phyloP scores from a whole-genome alignment of 2,113 vertebrate genomes.

The Xyliphius kryptos region DNA sequence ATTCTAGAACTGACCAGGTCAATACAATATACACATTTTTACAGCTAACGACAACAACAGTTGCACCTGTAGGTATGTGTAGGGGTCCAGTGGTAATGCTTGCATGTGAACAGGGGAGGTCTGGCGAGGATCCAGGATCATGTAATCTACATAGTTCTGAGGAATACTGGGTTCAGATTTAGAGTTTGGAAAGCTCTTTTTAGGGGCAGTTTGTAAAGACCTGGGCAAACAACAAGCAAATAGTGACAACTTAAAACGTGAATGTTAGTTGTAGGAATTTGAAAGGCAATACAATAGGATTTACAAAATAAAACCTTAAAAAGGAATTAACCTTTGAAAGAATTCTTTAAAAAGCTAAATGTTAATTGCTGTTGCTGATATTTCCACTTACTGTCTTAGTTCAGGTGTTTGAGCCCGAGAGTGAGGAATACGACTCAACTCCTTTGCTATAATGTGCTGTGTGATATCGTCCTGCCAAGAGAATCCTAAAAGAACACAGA shows the following conservation, averaged over 20 bases:
- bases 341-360: too few relatives aligned
- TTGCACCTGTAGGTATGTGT: conserved; percentile 79
- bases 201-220: conserved; percentile 23
- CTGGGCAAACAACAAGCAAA: conserved; percentile 21
- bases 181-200: conserved; percentile 46
- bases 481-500: too few relatives aligned
- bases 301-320: neutral
- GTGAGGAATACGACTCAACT: too few relatives aligned
- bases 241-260: neutral
- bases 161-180: conserved; percentile 55
- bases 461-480: too few relatives aligned
- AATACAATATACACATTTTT: neutral
- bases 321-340: too few relatives aligned
- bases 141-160: conserved; percentile 78
- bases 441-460: neutral
- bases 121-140: conserved; percentile 72
- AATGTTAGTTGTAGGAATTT: neutral
- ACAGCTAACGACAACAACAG: neutral
- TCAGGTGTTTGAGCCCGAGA: too few relatives aligned
- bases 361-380: too few relatives aligned
- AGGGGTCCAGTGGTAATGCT: conserved; percentile 74
- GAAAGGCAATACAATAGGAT: neutral
- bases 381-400: too few relatives aligned
- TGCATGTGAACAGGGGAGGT: conserved; percentile 64
- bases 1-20: neutral